These are phyloP conservation scores for Ascidia mentula DNA, from an alignment of 23 tunicate genomes.

Conservation along the genomic window DNA sequence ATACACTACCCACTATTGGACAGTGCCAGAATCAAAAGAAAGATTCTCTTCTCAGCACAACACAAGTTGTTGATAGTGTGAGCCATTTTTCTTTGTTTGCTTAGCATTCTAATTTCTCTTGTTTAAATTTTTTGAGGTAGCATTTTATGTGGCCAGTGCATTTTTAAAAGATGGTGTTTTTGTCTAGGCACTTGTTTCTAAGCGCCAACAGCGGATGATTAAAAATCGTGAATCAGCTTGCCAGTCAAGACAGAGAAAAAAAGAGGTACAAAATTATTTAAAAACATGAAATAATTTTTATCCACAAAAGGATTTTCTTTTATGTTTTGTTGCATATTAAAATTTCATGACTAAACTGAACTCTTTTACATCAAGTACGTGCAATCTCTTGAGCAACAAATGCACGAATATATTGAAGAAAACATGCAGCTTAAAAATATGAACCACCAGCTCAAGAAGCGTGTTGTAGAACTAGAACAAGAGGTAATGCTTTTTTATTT, in stretches of 20 bases:
- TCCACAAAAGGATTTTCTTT: too few species aligned
- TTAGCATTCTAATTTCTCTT: not conserved
- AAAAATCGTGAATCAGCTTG: conserved; percentile 68
- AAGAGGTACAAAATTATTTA: conserved; percentile 31
- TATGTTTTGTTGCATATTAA: too few species aligned
- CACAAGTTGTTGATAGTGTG: not conserved
- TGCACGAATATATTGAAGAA: conserved; percentile 41
- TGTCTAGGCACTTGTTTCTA: conserved; percentile 27
- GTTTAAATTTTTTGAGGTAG: too few species aligned
- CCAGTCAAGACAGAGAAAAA: conserved; percentile 61
- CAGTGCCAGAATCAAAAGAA: not conserved
- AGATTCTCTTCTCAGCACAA: not conserved
- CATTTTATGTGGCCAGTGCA: not conserved
- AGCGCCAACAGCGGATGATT: conserved; percentile 76
- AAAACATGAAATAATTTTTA: too few species aligned
- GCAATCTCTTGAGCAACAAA: conserved; percentile 38
- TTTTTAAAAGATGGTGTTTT: conserved; percentile 4
- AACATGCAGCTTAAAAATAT: conserved; percentile 27
- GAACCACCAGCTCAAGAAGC: conserved; percentile 23
- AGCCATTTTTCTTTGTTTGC: not conserved
- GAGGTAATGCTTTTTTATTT: conserved; percentile 28
- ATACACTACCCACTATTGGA: not conserved
- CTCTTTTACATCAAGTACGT: conserved; percentile 25
- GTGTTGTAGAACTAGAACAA: conserved; percentile 48
- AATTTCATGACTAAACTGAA: too few species aligned